phyloP scores from a whole-genome alignment of 2,113 vertebrate genomes.

The Mesoclemmys tuberculata region DNA sequence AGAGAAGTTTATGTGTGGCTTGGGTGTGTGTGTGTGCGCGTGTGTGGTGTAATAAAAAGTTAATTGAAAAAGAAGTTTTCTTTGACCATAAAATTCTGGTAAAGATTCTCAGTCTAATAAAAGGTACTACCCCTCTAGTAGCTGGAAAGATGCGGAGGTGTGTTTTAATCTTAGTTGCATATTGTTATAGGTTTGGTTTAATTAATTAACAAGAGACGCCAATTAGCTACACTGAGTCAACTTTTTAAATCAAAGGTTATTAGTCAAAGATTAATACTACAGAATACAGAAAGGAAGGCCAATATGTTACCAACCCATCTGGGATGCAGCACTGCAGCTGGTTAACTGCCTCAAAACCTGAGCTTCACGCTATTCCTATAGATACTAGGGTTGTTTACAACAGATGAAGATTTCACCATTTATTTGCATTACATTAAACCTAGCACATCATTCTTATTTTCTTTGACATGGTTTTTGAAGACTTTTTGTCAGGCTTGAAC shows the following conservation, averaged over 20 bases:
- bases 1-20: no score
- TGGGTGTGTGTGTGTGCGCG: no score
- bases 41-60: no score
- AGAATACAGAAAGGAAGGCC: not conserved
- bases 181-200: not conserved
- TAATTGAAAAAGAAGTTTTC: not conserved
- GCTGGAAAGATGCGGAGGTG: accelerated
- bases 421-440: not conserved
- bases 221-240: not conserved
- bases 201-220: not conserved
- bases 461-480: not conserved
- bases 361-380: not conserved
- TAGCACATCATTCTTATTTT: not conserved
- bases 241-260: not conserved
- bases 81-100: not conserved
- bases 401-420: not conserved
- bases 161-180: not conserved
- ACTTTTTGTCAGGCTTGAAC: not conserved
- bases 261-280: not conserved
- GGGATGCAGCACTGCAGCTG: not conserved
- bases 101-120: accelerated
- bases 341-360: not conserved
- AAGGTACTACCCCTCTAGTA: not conserved
- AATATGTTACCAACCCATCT: not conserved
- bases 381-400: not conserved